Base-by-base conservation (phyloP, 2,113 vertebrate species). In the Australoheros scitulus region DNA sequence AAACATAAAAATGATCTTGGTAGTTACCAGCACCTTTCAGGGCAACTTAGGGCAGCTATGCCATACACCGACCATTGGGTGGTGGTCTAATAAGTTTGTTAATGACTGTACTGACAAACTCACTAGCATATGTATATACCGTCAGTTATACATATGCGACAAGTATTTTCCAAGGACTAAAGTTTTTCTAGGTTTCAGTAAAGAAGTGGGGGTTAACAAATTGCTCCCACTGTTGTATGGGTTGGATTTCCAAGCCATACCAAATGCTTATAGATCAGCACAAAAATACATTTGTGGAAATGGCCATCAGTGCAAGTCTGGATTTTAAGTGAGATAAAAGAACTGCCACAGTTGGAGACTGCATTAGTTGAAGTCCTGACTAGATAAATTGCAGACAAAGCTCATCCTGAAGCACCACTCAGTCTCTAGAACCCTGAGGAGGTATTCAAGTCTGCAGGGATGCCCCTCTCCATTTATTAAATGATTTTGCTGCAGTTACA, bases 401-500 rank as follows among this genome's bases (percentile, higher is more conserved):
- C 88, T 88, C 64, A 59, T 87, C 76, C 81, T 91, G 88, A 91
- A 91, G 89, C 81, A 84, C 83, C 61, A 87, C 88, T 92, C 88
- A 61, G 86, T 91, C 92, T 89, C 75, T 75, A 83, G 78, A 89
- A 91, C 88, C 90, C 87, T 1, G 74, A 90, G 85, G 90, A 91
- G 79, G 80, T 57, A 76, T 91, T 88, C 29, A 57, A 83, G 79
- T 87, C 85, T 87, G 75, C 79, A 38, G 88, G 83, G 89, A 91
- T 75, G 38, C 70, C 83, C 89, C 80, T 76, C 57, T 83, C 75
- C 86, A 88, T 89, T 88, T 93, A 90, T 92, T 89, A 91, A 93
- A 93, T 87, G 81, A 93, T 87, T 91, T 81, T 87, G 70, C 88
- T 50, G 79, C 81, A 90, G 86, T 92, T 92, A 88, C 85, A 91